Percentiles rank a stretch among this genome's conserved stretches.
phyloP scores from a whole-genome alignment of 2,888 invertebrate species.

The Luffia ferchaultella region DNA sequence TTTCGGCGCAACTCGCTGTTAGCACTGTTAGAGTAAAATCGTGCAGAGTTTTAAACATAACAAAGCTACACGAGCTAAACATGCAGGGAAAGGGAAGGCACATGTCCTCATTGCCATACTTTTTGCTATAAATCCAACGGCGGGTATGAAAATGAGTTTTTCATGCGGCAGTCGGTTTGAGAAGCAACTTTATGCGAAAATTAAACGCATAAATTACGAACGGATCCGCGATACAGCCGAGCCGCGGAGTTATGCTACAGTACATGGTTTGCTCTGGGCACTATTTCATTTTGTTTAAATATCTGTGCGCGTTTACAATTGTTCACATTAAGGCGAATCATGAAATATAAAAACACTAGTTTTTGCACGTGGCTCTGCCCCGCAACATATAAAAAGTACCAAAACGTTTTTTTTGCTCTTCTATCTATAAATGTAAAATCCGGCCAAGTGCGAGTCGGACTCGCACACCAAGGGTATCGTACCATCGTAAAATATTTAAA shows the following conservation, averaged over 20 bases:
- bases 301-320: background rate
- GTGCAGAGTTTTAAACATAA: too few relatives aligned
- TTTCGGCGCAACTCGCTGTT: too few relatives aligned
- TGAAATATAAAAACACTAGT: too few relatives aligned
- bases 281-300: background rate
- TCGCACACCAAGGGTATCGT: too few relatives aligned
- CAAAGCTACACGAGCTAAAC: too few relatives aligned
- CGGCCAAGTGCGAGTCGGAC: too few relatives aligned
- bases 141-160: constrained; percentile 47
- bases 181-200: constrained; percentile 48
- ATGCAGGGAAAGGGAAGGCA: background rate
- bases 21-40: too few relatives aligned
- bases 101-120: background rate
- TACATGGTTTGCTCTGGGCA: background rate
- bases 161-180: constrained; percentile 47
- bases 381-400: too few relatives aligned
- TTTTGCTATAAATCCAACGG: background rate
- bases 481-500: background rate
- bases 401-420: too few relatives aligned
- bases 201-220: constrained; percentile 54
- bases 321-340: too few relatives aligned
- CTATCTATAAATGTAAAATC: too few relatives aligned
- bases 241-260: background rate
- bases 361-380: too few relatives aligned
- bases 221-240: background rate